Conservation (phyloP, 1,140 invertebrate species). For the Solenopsis invicta region DNA sequence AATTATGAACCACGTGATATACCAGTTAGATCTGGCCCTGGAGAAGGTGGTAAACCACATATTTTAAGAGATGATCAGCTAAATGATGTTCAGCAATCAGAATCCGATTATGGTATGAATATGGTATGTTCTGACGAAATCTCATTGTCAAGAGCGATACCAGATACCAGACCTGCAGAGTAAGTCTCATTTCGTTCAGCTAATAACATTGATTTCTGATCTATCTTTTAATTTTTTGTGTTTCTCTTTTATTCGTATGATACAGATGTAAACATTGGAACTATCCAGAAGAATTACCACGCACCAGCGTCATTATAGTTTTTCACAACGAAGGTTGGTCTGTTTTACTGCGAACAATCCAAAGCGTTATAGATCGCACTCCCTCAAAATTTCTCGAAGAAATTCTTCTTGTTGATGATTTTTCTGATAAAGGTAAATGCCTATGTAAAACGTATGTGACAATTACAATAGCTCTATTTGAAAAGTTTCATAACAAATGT, state of each 20-base stretch:
- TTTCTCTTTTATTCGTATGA: constrained; percentile 65
- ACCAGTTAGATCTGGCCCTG: constrained; percentile 91
- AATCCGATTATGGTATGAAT: constrained; percentile 98
- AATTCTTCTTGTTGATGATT: constrained; percentile 99
- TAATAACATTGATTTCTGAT: constrained; percentile 7
- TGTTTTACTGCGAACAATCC: constrained; percentile 97
- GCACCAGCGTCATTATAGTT: constrained; percentile 98
- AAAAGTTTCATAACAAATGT: not conserved
- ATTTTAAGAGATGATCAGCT: constrained; percentile 91
- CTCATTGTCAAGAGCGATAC: constrained; percentile 91
- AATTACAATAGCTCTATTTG: not conserved
- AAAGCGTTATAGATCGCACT: constrained; percentile 97
- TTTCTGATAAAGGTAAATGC: constrained; percentile 94
- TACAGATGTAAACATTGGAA: constrained; percentile 98
- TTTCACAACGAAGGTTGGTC: constrained; percentile 99
- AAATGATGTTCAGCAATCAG: constrained; percentile 92
- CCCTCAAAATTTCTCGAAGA: constrained; percentile 97
- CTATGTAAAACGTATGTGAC: not conserved
- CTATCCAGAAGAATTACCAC: constrained; percentile 96
- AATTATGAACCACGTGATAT: constrained; percentile 91
- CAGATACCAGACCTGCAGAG: constrained; percentile 95
- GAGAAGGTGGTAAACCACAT: constrained; percentile 94
- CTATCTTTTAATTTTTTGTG: constrained; percentile 30
- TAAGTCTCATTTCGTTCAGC: constrained; percentile 82
- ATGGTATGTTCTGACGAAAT: constrained; percentile 99